A percentile compares a stretch with the other conserved stretches of the same genome.
Conservation (phyloP, 2,797 vertebrate species). For the Apogon talboti region DNA sequence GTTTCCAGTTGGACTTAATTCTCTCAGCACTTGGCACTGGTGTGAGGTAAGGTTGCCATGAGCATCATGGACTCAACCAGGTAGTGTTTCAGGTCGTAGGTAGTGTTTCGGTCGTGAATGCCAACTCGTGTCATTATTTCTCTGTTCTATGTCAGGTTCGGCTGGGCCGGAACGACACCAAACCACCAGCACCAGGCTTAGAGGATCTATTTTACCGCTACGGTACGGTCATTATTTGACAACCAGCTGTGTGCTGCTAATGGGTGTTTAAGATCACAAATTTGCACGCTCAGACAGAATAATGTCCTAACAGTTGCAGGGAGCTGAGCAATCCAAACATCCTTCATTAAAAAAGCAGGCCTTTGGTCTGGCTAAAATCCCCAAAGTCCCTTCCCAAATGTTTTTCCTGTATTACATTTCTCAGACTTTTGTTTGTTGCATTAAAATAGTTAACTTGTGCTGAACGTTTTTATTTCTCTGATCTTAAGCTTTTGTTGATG, state of each 20-base stretch:
- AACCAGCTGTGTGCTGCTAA: slow-evolving; percentile 51
- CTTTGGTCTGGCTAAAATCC: slow-evolving; percentile 47
- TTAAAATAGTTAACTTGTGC: slow-evolving; percentile 38
- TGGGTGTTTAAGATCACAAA: slow-evolving; percentile 57
- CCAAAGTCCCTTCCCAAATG: slow-evolving; percentile 49
- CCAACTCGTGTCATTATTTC: slow-evolving; percentile 39
- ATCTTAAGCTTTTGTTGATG: slow-evolving; percentile 34
- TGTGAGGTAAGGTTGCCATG: slow-evolving; percentile 36
- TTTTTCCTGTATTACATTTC: slow-evolving; percentile 60
- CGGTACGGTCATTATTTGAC: slow-evolving; percentile 63
- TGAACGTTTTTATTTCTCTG: slow-evolving; percentile 39
- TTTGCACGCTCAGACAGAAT: slow-evolving; percentile 55
- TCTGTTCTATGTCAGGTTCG: slow-evolving; percentile 78
- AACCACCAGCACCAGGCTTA: slow-evolving; percentile 80
- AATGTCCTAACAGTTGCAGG: slow-evolving; percentile 43
- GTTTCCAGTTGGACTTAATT: slow-evolving; percentile 69
- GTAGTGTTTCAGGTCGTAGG: slow-evolving; percentile 43
- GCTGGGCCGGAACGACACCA: slow-evolving; percentile 77
- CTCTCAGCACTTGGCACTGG: slow-evolving; percentile 43
- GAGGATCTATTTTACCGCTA: slow-evolving; percentile 84
- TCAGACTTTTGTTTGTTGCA: slow-evolving; percentile 61
- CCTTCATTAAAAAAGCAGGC: slow-evolving; percentile 61
- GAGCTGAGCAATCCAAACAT: slow-evolving; percentile 48
- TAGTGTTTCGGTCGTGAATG: slow-evolving; percentile 34
- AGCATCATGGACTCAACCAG: slow-evolving; percentile 37